phyloP scores from a whole-genome alignment of 2,888 invertebrate genomes.

The Phoenoteleia sp. region DNA sequence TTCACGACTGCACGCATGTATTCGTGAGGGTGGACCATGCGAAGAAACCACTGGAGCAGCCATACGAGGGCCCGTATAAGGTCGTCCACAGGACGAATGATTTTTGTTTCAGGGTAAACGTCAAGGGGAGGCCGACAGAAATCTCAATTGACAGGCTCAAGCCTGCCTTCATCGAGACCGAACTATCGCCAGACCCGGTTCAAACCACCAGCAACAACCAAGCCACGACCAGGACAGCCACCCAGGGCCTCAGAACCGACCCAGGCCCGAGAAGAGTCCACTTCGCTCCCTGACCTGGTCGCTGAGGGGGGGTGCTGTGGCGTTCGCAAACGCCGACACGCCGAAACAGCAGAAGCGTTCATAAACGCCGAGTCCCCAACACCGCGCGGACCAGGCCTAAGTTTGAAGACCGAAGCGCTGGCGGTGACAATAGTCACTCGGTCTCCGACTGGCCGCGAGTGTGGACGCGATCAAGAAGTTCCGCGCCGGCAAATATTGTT shows the following conservation, averaged over 20 bases:
- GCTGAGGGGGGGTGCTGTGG: constrained; percentile 6
- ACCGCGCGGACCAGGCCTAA: no score
- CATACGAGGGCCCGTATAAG: constrained; percentile 74
- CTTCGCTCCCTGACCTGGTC: neutral
- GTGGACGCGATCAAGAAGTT: no score
- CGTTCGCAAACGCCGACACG: neutral
- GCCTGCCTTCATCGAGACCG: constrained; percentile 42
- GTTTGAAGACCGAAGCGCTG: no score
- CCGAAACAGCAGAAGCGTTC: no score
- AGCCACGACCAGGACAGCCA: neutral
- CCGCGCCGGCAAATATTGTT: no score
- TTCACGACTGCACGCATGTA: constrained; percentile 66
- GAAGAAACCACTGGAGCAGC: constrained; percentile 65
- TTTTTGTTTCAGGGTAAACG: constrained; percentile 35
- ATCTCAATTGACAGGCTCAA: constrained; percentile 60
- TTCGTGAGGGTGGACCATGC: constrained; percentile 62
- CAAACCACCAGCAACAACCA: neutral
- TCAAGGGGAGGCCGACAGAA: constrained; percentile 33
- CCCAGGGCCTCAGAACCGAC: neutral
- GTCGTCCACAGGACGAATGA: constrained; percentile 57
- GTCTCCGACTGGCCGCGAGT: no score
- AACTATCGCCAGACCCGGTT: neutral
- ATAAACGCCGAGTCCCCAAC: no score
- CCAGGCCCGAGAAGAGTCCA: neutral
- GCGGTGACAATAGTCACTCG: no score